Evolutionary conservation across 2,797 vertebrate genomes (phyloP).

Genomic region (Poeciliopsis presidionis): DNA sequence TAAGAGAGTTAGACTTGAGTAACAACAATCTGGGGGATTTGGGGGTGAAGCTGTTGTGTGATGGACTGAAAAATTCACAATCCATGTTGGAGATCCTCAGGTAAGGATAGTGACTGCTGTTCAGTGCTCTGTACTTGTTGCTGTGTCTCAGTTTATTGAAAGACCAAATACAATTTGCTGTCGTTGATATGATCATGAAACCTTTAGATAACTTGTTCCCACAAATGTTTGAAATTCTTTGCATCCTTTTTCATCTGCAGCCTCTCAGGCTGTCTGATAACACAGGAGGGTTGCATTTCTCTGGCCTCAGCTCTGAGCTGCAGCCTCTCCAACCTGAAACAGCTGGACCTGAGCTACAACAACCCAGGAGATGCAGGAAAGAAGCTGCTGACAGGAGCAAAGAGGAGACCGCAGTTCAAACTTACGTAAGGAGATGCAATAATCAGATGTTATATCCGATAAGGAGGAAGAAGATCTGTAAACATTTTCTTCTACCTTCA

Average conservation of each 20-base stretch:
- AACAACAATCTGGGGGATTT: background rate
- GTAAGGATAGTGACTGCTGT: background rate
- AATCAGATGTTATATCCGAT: background rate
- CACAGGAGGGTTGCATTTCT: background rate
- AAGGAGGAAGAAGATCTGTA: background rate
- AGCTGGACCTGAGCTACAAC: background rate
- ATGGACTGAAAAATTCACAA: background rate
- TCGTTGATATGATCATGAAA: background rate
- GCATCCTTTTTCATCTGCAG: background rate
- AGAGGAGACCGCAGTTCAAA: background rate
- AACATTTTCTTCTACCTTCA: background rate
- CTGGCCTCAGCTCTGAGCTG: background rate
- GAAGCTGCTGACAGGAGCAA: background rate
- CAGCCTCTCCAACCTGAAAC: background rate
- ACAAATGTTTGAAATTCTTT: background rate
- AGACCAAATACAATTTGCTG: background rate
- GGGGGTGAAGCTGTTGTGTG: background rate
- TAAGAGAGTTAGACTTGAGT: background rate
- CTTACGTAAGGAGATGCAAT: background rate
- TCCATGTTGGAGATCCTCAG: background rate
- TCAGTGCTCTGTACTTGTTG: background rate
- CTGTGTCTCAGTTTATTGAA: background rate
- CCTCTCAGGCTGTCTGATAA: background rate
- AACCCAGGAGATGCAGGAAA: background rate
- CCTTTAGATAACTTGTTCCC: background rate